Evolutionary conservation across 2,113 vertebrate species (phyloP).

Genomic region (Bubo blakistoni): DNA sequence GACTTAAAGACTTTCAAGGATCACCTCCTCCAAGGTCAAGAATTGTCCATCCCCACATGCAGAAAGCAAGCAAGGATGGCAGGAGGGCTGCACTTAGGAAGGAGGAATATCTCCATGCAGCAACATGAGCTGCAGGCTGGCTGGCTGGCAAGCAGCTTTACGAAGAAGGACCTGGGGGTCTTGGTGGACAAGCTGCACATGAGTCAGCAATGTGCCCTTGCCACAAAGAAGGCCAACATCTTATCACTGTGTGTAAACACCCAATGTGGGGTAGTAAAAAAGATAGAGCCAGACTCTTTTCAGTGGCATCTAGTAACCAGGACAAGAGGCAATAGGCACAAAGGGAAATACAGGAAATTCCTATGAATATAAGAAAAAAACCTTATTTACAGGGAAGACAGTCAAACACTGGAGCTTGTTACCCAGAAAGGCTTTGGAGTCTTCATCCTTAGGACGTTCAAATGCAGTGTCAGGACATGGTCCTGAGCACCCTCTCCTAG

Average conservation of each 20-base stretch:
- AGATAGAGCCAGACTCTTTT: neutral
- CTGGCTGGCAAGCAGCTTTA: neutral
- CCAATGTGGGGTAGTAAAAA: fast-evolving
- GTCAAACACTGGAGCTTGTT: neutral
- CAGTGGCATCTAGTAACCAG: neutral
- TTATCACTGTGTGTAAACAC: neutral
- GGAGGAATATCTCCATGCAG: neutral
- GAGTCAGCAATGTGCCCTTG: neutral
- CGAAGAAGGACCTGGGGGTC: neutral
- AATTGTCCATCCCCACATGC: neutral
- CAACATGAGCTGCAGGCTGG: too few relatives aligned
- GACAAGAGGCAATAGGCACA: neutral
- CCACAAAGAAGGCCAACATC: neutral
- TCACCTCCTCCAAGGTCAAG: neutral
- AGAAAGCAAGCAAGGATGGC: neutral
- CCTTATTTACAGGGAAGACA: neutral
- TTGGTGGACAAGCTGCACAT: neutral
- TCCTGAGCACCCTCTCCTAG: neutral
- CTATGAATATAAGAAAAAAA: neutral
- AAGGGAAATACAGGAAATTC: neutral
- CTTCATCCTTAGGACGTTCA: neutral
- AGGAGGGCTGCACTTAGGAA: neutral
- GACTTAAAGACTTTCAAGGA: neutral
- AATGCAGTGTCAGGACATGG: neutral
- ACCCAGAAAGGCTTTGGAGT: neutral